Conservation (phyloP, 2,113 vertebrate genomes). For the Alligator mississippiensis region DNA sequence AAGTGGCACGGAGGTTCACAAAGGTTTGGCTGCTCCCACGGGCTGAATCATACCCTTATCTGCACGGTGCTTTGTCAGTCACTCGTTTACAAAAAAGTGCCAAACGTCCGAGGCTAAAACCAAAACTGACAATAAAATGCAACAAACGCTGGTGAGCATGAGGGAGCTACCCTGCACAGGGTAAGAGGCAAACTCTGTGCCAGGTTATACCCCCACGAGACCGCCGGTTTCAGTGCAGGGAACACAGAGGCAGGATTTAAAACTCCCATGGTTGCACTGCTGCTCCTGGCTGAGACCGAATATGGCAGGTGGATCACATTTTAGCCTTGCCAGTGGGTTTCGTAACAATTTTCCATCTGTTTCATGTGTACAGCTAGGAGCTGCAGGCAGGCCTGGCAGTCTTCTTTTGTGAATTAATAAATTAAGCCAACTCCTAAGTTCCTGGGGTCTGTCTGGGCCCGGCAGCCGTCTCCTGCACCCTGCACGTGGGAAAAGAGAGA, state of each 20-base stretch:
- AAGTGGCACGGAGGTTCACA: background rate
- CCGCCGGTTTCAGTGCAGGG: fast-evolving
- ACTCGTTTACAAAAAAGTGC: background rate
- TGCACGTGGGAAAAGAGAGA: fast-evolving
- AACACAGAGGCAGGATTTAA: fast-evolving
- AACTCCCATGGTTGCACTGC: background rate
- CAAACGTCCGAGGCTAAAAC: background rate
- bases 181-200: background rate
- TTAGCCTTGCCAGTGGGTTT: background rate
- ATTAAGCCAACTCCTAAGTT: background rate
- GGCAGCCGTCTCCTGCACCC: fast-evolving
- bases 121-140: background rate
- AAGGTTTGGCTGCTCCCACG: too few species aligned
- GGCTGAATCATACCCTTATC: background rate
- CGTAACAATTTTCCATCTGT: background rate
- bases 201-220: background rate
- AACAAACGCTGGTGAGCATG: background rate
- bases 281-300: background rate
- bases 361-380: background rate
- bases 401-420: background rate
- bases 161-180: background rate
- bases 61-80: background rate
- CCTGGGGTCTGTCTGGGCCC: background rate
- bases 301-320: fast-evolving
- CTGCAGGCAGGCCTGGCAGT: background rate